Base-by-base conservation (phyloP, 2,888 invertebrate genomes). In the Drosophila histrio region DNA sequence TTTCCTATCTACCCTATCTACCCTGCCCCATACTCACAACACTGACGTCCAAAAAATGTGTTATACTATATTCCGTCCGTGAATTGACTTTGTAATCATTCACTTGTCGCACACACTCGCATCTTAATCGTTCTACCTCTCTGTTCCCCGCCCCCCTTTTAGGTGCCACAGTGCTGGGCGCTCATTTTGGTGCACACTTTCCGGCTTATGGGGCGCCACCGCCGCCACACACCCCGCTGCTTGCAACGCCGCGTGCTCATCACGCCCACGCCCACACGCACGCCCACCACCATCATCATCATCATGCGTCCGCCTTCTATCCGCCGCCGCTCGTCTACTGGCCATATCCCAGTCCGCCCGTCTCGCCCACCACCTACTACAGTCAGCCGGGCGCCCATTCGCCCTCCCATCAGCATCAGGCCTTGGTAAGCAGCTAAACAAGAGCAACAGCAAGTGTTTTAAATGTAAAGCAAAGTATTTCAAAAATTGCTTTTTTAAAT, bases 321-420 rank as follows among this genome's bases (percentile, higher is more conserved):
- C 93, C 94, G 32, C 95, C 95, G 26, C 94, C 94, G 54, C 94
- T 95, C 67, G 95, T 97, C 82, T 97, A 97, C 93, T 98, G 97
- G 97, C 96, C 96, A 0, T 98, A 98, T 92, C 97, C 98, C 44
- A 97, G 97, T 84, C 98, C 98, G 34, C 98, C 98, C 0, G 97
- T 98, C 15, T 97, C 97, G 39, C 98, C 98, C 0, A 97, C 97
- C 34, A 96, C 95, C 85, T 96, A 96, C 91, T 96, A 95, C 89
- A 95, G 95, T 68, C 90, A 89, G 57, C 94, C 94, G 2, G 89
- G 85, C 22, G 94, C 95, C 21, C 91, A 91, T 60, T 90, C 91
- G 22, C 89, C 89, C 0, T 88, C 91, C 9, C 90, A 59, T 28
- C 59, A 86, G 39, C 89, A 89, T 65, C 89, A 88, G 67, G 84